Evolutionary conservation across 2,888 invertebrate species (phyloP).

Genomic region (Stictocephala bisonia): DNA sequence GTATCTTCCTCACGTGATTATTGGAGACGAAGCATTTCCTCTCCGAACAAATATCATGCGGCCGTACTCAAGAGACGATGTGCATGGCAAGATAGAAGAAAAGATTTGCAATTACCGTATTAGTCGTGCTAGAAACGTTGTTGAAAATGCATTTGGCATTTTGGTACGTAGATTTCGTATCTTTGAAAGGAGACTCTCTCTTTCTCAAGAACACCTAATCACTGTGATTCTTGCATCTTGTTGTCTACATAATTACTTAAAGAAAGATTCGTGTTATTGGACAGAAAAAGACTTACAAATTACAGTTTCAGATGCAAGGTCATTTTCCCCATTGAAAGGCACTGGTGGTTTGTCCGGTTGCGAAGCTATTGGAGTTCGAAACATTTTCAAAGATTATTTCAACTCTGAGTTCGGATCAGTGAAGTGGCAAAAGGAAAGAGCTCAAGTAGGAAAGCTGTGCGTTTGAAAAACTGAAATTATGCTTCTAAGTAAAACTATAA

Average conservation of each 20-base stretch:
- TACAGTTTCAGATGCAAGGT: constrained; percentile 15
- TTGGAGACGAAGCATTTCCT: constrained; percentile 51
- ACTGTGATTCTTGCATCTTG: not conserved
- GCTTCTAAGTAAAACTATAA: too few species aligned
- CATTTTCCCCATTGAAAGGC: constrained; percentile 12
- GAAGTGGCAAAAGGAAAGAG: too few species aligned
- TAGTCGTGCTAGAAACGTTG: constrained; percentile 26
- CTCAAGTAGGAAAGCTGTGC: too few species aligned
- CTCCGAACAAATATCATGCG: constrained; percentile 49
- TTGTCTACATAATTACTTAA: constrained; percentile 14
- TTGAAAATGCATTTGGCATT: constrained; percentile 44
- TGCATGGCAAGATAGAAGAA: constrained; percentile 20
- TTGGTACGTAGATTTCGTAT: constrained; percentile 27
- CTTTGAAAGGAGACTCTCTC: too few species aligned
- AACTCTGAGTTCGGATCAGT: too few species aligned
- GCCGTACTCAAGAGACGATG: constrained; percentile 47
- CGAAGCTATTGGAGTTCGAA: too few species aligned
- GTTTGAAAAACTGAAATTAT: too few species aligned
- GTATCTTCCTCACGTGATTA: constrained; percentile 43
- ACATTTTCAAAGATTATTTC: too few species aligned
- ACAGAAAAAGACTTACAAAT: constrained; percentile 9
- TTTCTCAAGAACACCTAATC: constrained; percentile 9
- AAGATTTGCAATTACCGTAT: constrained; percentile 44
- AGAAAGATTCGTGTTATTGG: constrained; percentile 6
- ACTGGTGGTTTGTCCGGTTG: too few species aligned